Percentiles rank a stretch among this genome's conserved stretches.
phyloP scores from a whole-genome alignment of 2,888 invertebrate species.

The Aleiodes testaceus region DNA sequence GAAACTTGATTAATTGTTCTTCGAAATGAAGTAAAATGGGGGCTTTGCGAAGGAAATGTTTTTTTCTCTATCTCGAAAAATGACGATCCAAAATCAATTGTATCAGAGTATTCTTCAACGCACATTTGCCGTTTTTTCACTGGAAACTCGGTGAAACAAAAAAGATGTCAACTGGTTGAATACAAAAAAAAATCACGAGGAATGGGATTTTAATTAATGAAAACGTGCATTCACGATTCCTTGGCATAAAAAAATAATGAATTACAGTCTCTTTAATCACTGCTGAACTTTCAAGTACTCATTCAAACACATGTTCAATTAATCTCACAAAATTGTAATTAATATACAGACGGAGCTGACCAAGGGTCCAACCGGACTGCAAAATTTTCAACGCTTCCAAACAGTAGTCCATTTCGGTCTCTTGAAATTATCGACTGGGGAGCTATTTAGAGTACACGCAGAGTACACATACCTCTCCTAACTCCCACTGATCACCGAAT shows the following conservation, averaged over 20 bases:
- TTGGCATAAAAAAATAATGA: not conserved
- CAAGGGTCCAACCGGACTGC: conserved; percentile 35
- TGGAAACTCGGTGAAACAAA: too few species aligned
- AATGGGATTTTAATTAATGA: too few species aligned
- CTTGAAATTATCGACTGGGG: conserved; percentile 61
- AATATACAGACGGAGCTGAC: conserved; percentile 45
- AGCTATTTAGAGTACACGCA: conserved; percentile 54
- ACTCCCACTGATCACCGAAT: conserved; percentile 15
- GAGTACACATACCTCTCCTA: conserved; percentile 33
- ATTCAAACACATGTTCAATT: conserved; percentile 36
- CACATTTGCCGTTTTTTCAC: too few species aligned
- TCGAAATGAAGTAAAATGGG: too few species aligned
- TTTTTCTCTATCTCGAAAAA: too few species aligned
- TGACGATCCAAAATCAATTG: too few species aligned
- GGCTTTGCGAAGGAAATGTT: too few species aligned
- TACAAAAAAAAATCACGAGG: too few species aligned
- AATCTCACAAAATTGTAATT: conserved; percentile 41
- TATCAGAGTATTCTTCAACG: too few species aligned
- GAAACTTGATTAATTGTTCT: too few species aligned
- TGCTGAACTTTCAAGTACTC: conserved; percentile 18
- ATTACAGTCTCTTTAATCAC: conserved; percentile 20
- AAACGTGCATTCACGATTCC: too few species aligned
- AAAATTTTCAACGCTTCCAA: conserved; percentile 27
- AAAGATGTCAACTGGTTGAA: too few species aligned
- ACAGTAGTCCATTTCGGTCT: conserved; percentile 34